phyloP scores from a whole-genome alignment of 2,113 vertebrate species.

The Rhizomys pruinosus region DNA sequence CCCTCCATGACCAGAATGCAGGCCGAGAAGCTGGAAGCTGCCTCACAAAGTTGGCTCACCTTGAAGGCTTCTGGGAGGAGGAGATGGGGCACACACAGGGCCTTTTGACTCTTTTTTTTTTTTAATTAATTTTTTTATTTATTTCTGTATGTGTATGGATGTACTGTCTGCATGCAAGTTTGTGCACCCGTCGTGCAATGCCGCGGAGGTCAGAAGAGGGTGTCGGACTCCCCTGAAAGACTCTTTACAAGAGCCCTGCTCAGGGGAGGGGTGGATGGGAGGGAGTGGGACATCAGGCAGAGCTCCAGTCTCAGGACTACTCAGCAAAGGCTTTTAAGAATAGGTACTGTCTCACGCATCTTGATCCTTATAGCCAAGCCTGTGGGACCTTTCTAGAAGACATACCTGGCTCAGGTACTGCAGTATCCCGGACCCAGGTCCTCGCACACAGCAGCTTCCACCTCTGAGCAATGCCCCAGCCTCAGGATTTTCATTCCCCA shows the following conservation, averaged over 20 bases:
- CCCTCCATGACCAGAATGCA: not conserved
- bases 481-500: not conserved
- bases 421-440: not conserved
- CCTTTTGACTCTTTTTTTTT: not conserved
- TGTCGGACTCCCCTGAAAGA: too few relatives aligned
- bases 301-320: not conserved
- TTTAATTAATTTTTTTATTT: too few relatives aligned
- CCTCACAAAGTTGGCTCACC: not conserved
- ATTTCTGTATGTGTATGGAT: too few relatives aligned
- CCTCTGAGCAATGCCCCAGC: not conserved
- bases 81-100: not conserved
- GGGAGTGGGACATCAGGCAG: not conserved
- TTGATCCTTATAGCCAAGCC: not conserved
- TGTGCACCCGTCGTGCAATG: too few relatives aligned
- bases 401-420: accelerated
- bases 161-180: too few relatives aligned
- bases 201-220: too few relatives aligned
- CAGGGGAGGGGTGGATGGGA: not conserved
- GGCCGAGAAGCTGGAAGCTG: constrained; percentile 21
- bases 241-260: not conserved
- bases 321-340: not conserved
- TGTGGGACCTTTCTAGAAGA: not conserved
- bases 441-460: accelerated
- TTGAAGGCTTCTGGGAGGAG: not conserved
- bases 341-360: not conserved